Conservation (phyloP, 2,888 invertebrate genomes). For the Drosophila demipolita region DNA sequence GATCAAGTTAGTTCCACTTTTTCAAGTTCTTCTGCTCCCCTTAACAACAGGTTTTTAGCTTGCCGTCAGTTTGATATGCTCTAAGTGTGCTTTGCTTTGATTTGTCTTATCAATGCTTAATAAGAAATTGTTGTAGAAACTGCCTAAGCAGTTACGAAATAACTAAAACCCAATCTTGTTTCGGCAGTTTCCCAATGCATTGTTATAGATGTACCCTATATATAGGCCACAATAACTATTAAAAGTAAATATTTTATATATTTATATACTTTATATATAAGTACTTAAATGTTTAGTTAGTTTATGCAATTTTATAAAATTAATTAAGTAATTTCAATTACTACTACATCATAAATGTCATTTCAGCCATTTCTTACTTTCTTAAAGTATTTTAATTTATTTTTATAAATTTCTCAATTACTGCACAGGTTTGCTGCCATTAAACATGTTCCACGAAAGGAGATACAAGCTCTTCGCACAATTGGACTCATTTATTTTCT, state of each 20-base stretch:
- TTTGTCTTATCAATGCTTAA: conserved; percentile 57
- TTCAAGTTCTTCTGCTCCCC: conserved; percentile 2
- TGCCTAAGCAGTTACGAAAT: not conserved
- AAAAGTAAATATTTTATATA: too few species aligned
- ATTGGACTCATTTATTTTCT: conserved; percentile 94
- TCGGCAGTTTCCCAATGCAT: not conserved
- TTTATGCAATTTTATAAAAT: not conserved
- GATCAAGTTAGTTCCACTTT: conserved; percentile 60
- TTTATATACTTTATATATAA: not conserved
- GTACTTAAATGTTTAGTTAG: not conserved
- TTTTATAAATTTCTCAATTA: not conserved
- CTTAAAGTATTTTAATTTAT: not conserved
- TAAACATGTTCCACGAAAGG: conserved; percentile 87
- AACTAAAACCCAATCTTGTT: not conserved
- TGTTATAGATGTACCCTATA: not conserved
- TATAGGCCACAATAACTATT: not conserved
- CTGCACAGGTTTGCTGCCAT: conserved; percentile 88
- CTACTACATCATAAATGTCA: not conserved
- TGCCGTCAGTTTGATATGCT: conserved; percentile 32
- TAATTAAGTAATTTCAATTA: not conserved
- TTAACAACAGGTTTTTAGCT: conserved; percentile 33
- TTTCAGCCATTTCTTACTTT: not conserved
- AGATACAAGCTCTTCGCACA: conserved; percentile 88
- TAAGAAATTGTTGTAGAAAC: not conserved
- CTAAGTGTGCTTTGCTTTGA: conserved; percentile 11